phyloP scores from a whole-genome alignment of 2,113 vertebrate genomes.

The Ictalurus punctatus region DNA sequence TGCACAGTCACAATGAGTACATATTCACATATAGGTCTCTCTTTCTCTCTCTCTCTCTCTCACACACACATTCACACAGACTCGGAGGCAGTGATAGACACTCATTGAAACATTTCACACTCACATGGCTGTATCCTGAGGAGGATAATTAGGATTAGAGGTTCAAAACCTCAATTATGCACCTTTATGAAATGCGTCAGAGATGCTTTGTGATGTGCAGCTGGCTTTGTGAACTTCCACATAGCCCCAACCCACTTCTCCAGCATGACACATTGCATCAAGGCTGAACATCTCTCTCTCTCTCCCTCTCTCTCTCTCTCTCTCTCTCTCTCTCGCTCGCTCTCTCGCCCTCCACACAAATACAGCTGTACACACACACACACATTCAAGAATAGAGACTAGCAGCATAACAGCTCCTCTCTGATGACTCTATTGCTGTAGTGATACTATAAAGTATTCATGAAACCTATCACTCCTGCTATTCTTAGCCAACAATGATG shows the following conservation, averaged over 20 bases:
- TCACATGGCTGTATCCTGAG: neutral
- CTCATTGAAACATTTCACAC: neutral
- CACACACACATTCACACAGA: slow-evolving; percentile 10
- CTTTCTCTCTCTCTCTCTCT: neutral
- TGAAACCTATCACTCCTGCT: slow-evolving; percentile 31
- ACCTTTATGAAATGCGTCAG: slow-evolving; percentile 42
- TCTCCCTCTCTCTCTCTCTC: neutral
- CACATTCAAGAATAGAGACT: neutral
- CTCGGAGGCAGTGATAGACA: neutral
- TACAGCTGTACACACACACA: neutral
- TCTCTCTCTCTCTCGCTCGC: no score
- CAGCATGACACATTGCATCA: slow-evolving; percentile 31
- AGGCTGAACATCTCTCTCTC: neutral
- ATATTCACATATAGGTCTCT: neutral
- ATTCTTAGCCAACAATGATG: slow-evolving; percentile 27
- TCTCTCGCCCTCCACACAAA: neutral
- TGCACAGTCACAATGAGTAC: neutral
- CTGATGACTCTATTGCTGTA: slow-evolving; percentile 28
- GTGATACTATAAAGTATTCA: slow-evolving; percentile 36
- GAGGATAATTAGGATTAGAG: slow-evolving; percentile 33
- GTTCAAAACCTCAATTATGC: slow-evolving; percentile 35
- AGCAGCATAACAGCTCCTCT: slow-evolving; percentile 22
- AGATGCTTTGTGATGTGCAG: slow-evolving; percentile 35
- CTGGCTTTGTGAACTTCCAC: slow-evolving; percentile 43
- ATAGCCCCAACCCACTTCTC: neutral